A percentile compares a stretch with the other conserved stretches of the same genome.
These are phyloP conservation scores for Platyrinchus mystaceus DNA, from an alignment of 2,797 vertebrate species.

Conservation along the genomic window DNA sequence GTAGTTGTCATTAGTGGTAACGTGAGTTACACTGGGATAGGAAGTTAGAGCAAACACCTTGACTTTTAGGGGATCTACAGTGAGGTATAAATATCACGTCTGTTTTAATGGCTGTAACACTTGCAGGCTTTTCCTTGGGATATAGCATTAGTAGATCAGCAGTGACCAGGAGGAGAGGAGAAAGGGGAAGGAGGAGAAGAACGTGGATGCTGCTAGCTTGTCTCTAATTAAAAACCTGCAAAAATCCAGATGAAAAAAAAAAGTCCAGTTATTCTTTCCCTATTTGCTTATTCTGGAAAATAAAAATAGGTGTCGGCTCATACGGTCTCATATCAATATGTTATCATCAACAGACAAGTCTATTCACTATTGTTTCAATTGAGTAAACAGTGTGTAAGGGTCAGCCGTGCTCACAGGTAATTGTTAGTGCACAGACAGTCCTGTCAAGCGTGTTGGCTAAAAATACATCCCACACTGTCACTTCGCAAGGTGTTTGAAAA, in stretches of 20 bases:
- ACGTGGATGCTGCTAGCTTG: background rate
- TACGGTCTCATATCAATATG: slow-evolving; percentile 76
- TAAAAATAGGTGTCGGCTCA: slow-evolving; percentile 69
- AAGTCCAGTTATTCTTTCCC: background rate
- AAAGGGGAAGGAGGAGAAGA: background rate
- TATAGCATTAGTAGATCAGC: background rate
- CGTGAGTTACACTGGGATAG: background rate
- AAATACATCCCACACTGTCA: slow-evolving; percentile 90
- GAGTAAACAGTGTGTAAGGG: slow-evolving; percentile 87
- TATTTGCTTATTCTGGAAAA: slow-evolving; percentile 63
- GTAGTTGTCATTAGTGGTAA: background rate
- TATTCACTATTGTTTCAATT: slow-evolving; percentile 83
- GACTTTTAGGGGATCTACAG: background rate
- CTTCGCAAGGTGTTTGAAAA: slow-evolving; percentile 86
- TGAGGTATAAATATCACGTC: background rate
- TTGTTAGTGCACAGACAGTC: slow-evolving; percentile 84
- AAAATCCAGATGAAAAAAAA: background rate
- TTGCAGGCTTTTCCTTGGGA: background rate
- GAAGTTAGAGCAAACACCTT: background rate
- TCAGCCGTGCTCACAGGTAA: slow-evolving; percentile 87
- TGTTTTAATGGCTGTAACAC: background rate
- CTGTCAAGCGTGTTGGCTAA: slow-evolving; percentile 85
- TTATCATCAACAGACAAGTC: slow-evolving; percentile 82
- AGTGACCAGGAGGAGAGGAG: background rate
- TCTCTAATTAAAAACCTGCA: background rate